phyloP scores from a whole-genome alignment of 1,140 invertebrate genomes.

The Hyles euphorbiae region DNA sequence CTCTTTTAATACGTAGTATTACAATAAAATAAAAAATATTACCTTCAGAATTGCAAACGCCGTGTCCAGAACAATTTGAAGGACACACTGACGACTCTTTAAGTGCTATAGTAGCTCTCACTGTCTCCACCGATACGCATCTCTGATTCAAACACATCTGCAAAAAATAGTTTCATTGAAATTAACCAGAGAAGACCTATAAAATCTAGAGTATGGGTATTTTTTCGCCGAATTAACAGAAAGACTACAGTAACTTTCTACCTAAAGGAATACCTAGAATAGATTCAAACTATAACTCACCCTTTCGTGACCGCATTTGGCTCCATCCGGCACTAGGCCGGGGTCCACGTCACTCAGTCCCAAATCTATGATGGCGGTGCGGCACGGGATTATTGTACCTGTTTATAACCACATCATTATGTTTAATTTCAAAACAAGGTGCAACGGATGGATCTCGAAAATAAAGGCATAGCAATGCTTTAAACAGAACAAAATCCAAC shows the following conservation, averaged over 20 bases:
- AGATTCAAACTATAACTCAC: conserved; percentile 68
- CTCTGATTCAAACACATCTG: conserved; percentile 96
- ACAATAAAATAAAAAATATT: conserved; percentile 6
- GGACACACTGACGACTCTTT: conserved; percentile 79
- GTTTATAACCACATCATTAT: conserved; percentile 3
- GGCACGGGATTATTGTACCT: conserved; percentile 86
- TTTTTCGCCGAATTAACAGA: too few relatives aligned
- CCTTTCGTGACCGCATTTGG: conserved; percentile 93
- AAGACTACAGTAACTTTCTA: too few relatives aligned
- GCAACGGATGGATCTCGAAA: background rate
- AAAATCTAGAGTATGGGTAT: too few relatives aligned
- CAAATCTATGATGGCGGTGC: conserved; percentile 92
- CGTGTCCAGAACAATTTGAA: conserved; percentile 90
- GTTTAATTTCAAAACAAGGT: too few relatives aligned
- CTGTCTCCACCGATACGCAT: conserved; percentile 84
- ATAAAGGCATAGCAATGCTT: background rate
- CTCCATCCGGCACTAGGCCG: conserved; percentile 95
- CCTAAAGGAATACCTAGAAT: too few relatives aligned
- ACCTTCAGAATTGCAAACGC: conserved; percentile 90
- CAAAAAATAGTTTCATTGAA: background rate
- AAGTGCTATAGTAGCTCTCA: conserved; percentile 71
- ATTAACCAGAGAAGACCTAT: too few relatives aligned
- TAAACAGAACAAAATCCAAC: too few relatives aligned
- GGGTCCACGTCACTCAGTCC: conserved; percentile 95
- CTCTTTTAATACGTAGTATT: too few relatives aligned